Evolutionary conservation across 2,113 vertebrate species (phyloP).

Genomic region (Pygathrix nemaeus): DNA sequence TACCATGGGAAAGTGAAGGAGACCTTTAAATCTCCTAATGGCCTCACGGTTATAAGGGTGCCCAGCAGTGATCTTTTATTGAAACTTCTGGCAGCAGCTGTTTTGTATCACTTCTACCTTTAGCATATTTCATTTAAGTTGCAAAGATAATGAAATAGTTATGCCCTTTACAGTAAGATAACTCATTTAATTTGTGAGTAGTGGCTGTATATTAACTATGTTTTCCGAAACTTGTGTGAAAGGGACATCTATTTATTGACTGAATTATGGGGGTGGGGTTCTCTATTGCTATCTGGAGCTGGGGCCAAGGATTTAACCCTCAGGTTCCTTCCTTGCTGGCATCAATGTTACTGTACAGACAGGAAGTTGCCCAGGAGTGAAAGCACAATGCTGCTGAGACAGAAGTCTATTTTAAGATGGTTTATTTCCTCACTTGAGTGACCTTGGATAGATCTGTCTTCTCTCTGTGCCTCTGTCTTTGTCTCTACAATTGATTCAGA

Average conservation of each 20-base stretch:
- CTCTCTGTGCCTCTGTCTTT: neutral
- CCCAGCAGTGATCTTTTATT: neutral
- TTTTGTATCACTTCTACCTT: neutral
- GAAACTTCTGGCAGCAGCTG: neutral
- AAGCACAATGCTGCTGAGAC: neutral
- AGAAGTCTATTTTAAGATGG: neutral
- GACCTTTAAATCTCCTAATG: neutral
- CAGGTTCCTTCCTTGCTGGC: neutral
- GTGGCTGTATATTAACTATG: neutral
- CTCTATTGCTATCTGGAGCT: neutral
- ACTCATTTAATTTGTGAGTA: neutral
- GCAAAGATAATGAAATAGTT: neutral
- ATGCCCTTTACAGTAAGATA: neutral
- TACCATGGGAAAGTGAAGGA: neutral
- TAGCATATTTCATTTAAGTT: neutral
- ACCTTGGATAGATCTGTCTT: neutral
- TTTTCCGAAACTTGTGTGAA: slow-evolving; percentile 24
- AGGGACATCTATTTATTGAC: neutral
- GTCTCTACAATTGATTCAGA: neutral
- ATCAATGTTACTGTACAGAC: neutral
- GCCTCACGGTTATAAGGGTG: neutral
- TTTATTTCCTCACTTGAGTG: neutral
- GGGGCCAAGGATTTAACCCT: neutral
- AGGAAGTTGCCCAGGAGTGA: neutral
- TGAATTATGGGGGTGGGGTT: neutral